phyloP scores from a whole-genome alignment of 1,140 invertebrate genomes.

The Eciton burchellii region DNA sequence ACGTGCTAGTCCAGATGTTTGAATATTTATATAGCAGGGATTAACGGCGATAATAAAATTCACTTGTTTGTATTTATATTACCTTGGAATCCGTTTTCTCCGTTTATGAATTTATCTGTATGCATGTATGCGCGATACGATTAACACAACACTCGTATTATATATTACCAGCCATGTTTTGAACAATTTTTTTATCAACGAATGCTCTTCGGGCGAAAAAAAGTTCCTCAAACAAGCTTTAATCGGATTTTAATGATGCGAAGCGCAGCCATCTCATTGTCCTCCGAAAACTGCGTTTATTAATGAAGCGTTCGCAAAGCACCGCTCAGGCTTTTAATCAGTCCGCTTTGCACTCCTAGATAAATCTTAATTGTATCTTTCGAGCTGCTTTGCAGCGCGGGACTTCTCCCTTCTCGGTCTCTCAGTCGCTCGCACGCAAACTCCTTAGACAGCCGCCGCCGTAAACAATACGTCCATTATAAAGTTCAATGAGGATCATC shows the following conservation, averaged over 20 bases:
- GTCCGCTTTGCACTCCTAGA: constrained; percentile 61
- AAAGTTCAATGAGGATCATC: constrained; percentile 45
- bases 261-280: constrained; percentile 35
- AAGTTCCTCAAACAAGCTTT: constrained; percentile 30
- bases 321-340: constrained; percentile 67
- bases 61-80: background rate
- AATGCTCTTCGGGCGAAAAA: background rate
- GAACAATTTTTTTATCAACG: constrained; percentile 10
- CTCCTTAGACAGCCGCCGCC: constrained; percentile 37
- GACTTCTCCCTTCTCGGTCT: constrained; percentile 17
- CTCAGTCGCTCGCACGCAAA: constrained; percentile 51
- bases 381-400: constrained; percentile 55
- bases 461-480: constrained; percentile 50
- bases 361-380: constrained; percentile 74
- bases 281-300: constrained; percentile 62
- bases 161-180: too few species aligned
- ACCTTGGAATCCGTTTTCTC: background rate
- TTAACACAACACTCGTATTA: too few species aligned
- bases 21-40: constrained; percentile 31
- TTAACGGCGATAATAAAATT: constrained; percentile 20
- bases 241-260: constrained; percentile 33
- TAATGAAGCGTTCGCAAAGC: constrained; percentile 64
- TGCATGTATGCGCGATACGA: background rate
- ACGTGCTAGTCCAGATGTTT: constrained; percentile 26
- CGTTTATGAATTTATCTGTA: background rate